Conservation (phyloP, 2,797 vertebrate genomes). For the Coracias cyanogaster region DNA sequence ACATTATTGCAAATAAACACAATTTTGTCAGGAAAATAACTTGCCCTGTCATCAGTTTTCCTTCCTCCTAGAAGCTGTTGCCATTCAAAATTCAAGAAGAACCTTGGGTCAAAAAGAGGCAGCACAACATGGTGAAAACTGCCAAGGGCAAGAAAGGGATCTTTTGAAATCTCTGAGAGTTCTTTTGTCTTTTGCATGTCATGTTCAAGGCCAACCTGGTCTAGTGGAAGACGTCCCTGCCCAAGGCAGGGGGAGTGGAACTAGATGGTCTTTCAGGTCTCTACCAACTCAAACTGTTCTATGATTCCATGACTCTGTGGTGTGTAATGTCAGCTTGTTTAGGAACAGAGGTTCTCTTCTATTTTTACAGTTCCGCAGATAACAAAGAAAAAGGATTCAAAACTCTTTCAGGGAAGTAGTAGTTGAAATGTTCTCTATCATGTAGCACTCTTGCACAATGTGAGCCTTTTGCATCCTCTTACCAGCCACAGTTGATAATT, state of each 20-base stretch:
- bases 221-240: neutral
- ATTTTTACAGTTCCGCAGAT: slow-evolving; percentile 17
- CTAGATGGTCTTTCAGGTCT: neutral
- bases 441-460: neutral
- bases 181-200: neutral
- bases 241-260: neutral
- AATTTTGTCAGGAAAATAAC: neutral
- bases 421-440: neutral
- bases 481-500: neutral
- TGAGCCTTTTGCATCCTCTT: neutral
- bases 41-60: neutral
- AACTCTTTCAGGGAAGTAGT: slow-evolving; percentile 67
- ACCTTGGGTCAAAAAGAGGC: neutral
- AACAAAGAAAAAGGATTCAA: slow-evolving; percentile 60
- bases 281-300: neutral
- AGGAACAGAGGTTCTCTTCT: slow-evolving; percentile 24
- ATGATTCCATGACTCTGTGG: neutral
- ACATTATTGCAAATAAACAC: neutral
- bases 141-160: neutral
- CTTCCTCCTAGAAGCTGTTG: neutral
- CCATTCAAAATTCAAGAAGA: neutral
- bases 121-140: neutral
- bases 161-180: neutral
- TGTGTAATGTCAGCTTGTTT: slow-evolving; percentile 13
- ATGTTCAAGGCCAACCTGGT: neutral